phyloP scores from a whole-genome alignment of 2,797 vertebrate species.

The Cyclopterus lumpus region DNA sequence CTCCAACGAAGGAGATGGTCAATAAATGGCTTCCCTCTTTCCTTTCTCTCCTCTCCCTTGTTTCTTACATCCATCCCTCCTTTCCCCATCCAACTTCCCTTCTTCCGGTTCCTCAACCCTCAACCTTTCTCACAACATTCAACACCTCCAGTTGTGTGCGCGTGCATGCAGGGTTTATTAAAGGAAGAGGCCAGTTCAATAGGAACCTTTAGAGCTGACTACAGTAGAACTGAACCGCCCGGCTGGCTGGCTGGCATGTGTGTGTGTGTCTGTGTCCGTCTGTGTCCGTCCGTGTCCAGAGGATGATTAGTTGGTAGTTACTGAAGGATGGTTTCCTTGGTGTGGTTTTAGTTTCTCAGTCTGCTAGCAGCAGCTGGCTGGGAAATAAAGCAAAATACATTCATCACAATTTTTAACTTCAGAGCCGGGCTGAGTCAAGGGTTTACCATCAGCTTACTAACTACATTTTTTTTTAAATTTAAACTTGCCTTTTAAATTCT shows the following conservation, averaged over 20 bases:
- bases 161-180: slow-evolving; percentile 54
- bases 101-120: slow-evolving; percentile 33
- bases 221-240: slow-evolving; percentile 73
- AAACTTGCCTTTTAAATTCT: neutral
- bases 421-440: neutral
- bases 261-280: slow-evolving; percentile 15
- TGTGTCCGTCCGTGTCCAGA: slow-evolving; percentile 68
- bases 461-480: neutral
- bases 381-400: slow-evolving; percentile 40
- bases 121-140: slow-evolving; percentile 56
- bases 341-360: slow-evolving; percentile 68
- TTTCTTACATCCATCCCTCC: slow-evolving; percentile 6
- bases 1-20: slow-evolving; percentile 41
- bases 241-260: slow-evolving; percentile 70
- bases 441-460: neutral
- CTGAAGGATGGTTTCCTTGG: slow-evolving; percentile 72
- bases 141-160: slow-evolving; percentile 42
- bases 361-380: slow-evolving; percentile 40
- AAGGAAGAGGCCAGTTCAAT: slow-evolving; percentile 76
- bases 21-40: slow-evolving; percentile 44
- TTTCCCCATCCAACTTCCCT: slow-evolving; percentile 6
- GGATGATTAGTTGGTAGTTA: slow-evolving; percentile 77
- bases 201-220: slow-evolving; percentile 79
- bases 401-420: slow-evolving; percentile 6
- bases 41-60: neutral